Percentiles rank a stretch among this genome's conserved stretches.
Conservation (phyloP, 2,888 invertebrate species). For the Netelia melanura region DNA sequence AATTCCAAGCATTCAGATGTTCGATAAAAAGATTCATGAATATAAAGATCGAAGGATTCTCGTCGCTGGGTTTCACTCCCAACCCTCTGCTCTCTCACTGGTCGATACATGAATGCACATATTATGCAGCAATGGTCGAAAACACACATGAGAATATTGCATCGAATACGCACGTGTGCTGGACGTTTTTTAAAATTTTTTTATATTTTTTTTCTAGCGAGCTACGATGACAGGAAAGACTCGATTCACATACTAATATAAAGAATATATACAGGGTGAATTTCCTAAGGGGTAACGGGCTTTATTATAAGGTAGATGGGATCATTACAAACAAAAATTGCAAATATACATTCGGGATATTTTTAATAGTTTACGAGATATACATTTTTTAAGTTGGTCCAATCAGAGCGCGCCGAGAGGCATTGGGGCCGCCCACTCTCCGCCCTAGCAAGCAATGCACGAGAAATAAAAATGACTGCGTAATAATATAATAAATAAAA, state of each 20-base stretch:
- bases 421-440: too few species aligned
- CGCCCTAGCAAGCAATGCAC: too few species aligned
- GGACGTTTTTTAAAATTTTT: background rate
- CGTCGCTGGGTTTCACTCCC: constrained; percentile 20
- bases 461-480: too few species aligned
- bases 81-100: constrained; percentile 19
- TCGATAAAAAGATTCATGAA: constrained; percentile 75
- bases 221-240: constrained; percentile 56
- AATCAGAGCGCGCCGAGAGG: too few species aligned
- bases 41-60: constrained; percentile 62
- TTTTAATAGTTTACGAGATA: too few species aligned
- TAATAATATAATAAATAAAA: too few species aligned
- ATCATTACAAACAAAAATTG: too few species aligned
- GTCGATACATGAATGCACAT: constrained; percentile 62
- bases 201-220: constrained; percentile 29
- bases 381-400: too few species aligned
- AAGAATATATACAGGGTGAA: too few species aligned
- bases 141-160: constrained; percentile 43
- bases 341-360: too few species aligned
- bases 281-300: too few species aligned
- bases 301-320: too few species aligned
- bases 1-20: constrained; percentile 76
- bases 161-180: constrained; percentile 31
- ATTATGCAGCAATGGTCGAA: constrained; percentile 55
- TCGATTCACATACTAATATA: constrained; percentile 26